A percentile compares a stretch with the other conserved stretches of the same genome.
These are phyloP conservation scores for Caenorhabditis uteleia DNA, from an alignment of 2,888 invertebrate species.

Conservation along the genomic window DNA sequence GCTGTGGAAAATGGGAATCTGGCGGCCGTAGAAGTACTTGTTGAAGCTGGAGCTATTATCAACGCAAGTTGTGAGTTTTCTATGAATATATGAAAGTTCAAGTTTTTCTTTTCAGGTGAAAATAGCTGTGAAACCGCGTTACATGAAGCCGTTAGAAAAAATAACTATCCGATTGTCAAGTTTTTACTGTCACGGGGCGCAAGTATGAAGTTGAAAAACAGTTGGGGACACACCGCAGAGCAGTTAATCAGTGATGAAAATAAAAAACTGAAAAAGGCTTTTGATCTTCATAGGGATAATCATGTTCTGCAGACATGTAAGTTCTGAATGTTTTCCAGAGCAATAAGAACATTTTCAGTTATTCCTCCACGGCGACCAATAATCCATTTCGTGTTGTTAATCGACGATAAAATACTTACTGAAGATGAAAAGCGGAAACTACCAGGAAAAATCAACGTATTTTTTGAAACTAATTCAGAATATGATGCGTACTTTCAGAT, in stretches of 20 bases:
- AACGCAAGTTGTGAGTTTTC: constrained; percentile 39
- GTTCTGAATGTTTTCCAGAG: background rate
- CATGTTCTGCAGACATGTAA: constrained; percentile 23
- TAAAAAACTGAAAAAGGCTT: constrained; percentile 11
- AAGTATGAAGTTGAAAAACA: constrained; percentile 26
- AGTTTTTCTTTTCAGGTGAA: constrained; percentile 20
- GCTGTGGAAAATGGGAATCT: constrained; percentile 28
- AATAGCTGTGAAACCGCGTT: constrained; percentile 32
- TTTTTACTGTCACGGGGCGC: constrained; percentile 48
- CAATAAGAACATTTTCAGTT: constrained; percentile 17
- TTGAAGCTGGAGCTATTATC: constrained; percentile 46
- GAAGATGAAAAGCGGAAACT: constrained; percentile 16
- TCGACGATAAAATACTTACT: constrained; percentile 15
- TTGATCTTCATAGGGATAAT: constrained; percentile 13
- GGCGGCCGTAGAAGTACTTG: constrained; percentile 32
- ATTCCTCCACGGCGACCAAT: constrained; percentile 35
- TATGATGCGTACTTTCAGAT: constrained; percentile 13
- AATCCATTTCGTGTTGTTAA: constrained; percentile 21
- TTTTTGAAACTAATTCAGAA: background rate
- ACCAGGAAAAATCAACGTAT: constrained; percentile 36
- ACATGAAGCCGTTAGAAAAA: constrained; percentile 34
- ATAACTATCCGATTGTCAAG: constrained; percentile 25
- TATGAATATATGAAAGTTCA: background rate
- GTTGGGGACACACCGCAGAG: constrained; percentile 17
- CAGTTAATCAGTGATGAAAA: constrained; percentile 9